Percentiles rank a stretch among this genome's conserved stretches.
These are phyloP conservation scores for Nasonia longicornis DNA, from an alignment of 1,140 invertebrate genomes.

Conservation along the genomic window DNA sequence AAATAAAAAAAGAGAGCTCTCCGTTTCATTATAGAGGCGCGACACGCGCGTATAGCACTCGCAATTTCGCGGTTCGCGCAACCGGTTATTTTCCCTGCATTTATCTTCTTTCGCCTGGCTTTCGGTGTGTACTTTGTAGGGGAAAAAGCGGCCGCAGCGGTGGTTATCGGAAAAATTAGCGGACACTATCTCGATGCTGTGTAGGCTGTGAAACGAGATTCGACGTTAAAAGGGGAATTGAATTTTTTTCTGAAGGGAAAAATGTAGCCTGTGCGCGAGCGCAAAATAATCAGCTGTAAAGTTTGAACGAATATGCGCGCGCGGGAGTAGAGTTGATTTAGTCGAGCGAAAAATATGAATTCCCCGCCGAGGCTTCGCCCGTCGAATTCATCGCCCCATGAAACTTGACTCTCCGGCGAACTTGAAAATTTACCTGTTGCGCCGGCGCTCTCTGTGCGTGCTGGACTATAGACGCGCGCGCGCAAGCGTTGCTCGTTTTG, in stretches of 20 bases:
- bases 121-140: background rate
- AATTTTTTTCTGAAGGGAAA: background rate
- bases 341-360: background rate
- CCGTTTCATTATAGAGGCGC: background rate
- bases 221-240: background rate
- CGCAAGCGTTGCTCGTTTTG: no score
- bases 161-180: background rate
- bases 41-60: background rate
- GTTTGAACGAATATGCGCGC: background rate
- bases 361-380: background rate
- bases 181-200: background rate
- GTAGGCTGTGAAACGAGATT: background rate
- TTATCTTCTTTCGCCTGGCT: background rate
- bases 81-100: background rate
- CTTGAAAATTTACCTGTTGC: slow-evolving; percentile 1
- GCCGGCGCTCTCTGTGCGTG: background rate
- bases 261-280: background rate
- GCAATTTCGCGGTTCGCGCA: background rate
- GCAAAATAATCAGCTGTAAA: background rate
- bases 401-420: background rate
- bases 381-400: background rate
- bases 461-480: background rate
- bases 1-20: background rate
- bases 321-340: background rate
- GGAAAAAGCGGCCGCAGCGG: background rate